Evolutionary conservation across 2,113 vertebrate species (phyloP).

Genomic region (Stegostoma tigrinum): DNA sequence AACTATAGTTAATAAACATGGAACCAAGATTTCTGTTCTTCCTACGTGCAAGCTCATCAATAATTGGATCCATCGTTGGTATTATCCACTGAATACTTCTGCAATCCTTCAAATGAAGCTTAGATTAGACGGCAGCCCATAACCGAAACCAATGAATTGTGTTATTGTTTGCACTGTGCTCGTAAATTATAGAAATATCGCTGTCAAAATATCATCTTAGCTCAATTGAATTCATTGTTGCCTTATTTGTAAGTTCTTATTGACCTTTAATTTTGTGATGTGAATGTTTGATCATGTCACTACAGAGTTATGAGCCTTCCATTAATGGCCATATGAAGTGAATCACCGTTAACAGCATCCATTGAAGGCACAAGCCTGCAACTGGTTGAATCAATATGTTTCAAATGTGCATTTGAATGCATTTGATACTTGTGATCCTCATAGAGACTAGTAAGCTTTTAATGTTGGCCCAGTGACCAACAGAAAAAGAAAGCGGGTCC

Average conservation of each 20-base stretch:
- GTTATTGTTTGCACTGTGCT: neutral
- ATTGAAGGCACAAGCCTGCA: neutral
- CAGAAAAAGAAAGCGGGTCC: too few species aligned
- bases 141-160: neutral
- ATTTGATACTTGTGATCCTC: neutral
- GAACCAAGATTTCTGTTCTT: neutral
- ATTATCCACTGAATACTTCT: neutral
- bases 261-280: neutral
- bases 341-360: neutral
- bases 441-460: neutral
- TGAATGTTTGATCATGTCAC: neutral
- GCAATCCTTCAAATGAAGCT: neutral
- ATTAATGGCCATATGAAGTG: neutral
- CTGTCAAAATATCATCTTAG: neutral
- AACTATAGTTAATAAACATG: neutral
- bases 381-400: neutral
- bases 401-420: neutral
- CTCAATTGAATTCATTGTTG: neutral
- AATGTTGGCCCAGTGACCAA: neutral
- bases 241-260: neutral
- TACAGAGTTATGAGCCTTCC: neutral
- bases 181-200: neutral
- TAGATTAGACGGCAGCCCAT: neutral
- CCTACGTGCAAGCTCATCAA: neutral
- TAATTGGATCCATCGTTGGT: neutral